Evolutionary conservation across 2,888 invertebrate species (phyloP), one percentile per base, ranked within the genome.

Genomic region (Automeris io): DNA sequence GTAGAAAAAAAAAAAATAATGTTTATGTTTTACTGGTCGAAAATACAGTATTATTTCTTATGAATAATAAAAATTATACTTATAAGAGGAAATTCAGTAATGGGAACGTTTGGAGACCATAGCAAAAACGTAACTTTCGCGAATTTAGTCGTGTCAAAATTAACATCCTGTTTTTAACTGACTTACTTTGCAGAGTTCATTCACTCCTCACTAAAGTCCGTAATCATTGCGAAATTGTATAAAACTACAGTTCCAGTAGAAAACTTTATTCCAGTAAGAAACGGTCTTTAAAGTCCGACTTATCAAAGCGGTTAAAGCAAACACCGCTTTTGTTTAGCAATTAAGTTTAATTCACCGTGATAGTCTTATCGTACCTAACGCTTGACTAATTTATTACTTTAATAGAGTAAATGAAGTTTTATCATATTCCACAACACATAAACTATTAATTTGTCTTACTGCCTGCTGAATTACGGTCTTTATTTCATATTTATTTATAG

Each of bases 261-360:
- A 34, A 33, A 33, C 9, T 22, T 26, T 26, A 51, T 64, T 61
- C 46, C 44, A 45, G 43, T 37, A 46, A 59, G 57, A 66, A 64
- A 58, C 59, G 47, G 40, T 42, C 55, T 58, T 66, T 54, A 52
- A 54, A 54, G 49, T 38, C 44, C 34, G 41, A 51, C 61, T 70
- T 72, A 75, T 71, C 66, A 58, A 41, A 40, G 51, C 50, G 49
- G 58, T 63, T 58, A 59, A 50, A 48, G 58, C 64, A 63, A 68
- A 70, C 64, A 63, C 56, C 51, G 56, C 58, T 56, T 67, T 70
- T 70, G 65, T 72, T 66, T 54, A 58, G 65, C 68, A 67, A 73
- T 72, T 72, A 72, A 70, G 67, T 72, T 66, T 70, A 68, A 70
- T 71, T 67, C 68, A 70, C 60, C 52, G 51, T 53, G 43, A 44